These are phyloP conservation scores for Colossoma macropomum DNA, from an alignment of 2,113 vertebrate species.

Conservation along the genomic window DNA sequence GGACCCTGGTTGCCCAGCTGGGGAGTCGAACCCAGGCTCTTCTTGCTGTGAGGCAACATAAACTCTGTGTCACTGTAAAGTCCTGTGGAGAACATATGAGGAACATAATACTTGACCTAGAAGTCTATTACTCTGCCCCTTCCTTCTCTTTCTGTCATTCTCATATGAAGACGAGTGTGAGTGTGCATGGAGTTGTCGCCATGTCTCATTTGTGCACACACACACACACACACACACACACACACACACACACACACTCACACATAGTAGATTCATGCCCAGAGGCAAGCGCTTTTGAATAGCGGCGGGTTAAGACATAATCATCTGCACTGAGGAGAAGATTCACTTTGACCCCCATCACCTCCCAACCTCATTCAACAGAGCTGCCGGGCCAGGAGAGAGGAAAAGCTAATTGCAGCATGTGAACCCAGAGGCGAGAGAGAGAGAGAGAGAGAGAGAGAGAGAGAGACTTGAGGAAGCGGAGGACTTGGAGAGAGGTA, in stretches of 20 bases:
- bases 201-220: conserved; percentile 59
- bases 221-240: conserved; percentile 53
- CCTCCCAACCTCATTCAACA: conserved; percentile 68
- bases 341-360: conserved; percentile 79
- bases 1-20: too few species aligned
- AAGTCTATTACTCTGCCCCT: conserved; percentile 41
- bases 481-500: not conserved
- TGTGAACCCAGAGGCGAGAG: conserved; percentile 66
- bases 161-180: conserved; percentile 38
- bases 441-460: conserved; percentile 52
- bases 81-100: conserved; percentile 22
- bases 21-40: too few species aligned
- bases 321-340: conserved; percentile 76
- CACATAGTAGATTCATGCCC: conserved; percentile 70
- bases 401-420: conserved; percentile 61
- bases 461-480: conserved; percentile 42
- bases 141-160: conserved; percentile 51
- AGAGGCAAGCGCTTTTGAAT: conserved; percentile 73
- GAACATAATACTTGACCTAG: conserved; percentile 48
- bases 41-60: not conserved
- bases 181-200: conserved; percentile 55
- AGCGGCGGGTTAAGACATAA: conserved; percentile 79
- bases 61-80: not conserved
- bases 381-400: conserved; percentile 54
- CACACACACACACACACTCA: conserved; percentile 16